phyloP scores from a whole-genome alignment of 2,113 vertebrate species.

The Microcebus murinus region DNA sequence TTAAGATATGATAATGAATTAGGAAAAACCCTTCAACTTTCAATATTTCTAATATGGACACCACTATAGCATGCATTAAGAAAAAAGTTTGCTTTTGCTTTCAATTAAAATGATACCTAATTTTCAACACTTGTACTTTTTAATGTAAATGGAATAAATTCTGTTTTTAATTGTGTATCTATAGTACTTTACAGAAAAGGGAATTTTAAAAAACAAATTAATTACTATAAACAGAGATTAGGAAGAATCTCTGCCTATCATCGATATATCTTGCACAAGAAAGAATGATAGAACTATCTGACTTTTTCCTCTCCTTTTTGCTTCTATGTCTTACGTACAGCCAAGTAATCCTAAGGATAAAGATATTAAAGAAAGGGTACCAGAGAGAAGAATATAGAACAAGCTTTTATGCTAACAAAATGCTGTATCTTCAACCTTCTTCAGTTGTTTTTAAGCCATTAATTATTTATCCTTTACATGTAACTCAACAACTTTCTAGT shows the following conservation, averaged over 20 bases:
- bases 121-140: not conserved
- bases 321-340: not conserved
- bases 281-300: not conserved
- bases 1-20: not conserved
- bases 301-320: not conserved
- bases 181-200: not conserved
- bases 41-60: not conserved
- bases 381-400: not conserved
- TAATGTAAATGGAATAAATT: not conserved
- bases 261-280: not conserved
- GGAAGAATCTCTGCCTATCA: not conserved
- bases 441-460: not conserved
- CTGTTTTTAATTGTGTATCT: not conserved
- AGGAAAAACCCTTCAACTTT: not conserved
- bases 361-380: not conserved
- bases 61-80: not conserved
- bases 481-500: not conserved
- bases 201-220: not conserved
- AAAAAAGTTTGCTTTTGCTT: not conserved
- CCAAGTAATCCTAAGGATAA: not conserved
- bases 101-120: slow-evolving; percentile 1
- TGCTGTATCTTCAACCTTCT: not conserved
- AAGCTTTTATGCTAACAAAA: not conserved
- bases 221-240: not conserved
- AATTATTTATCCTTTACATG: not conserved